These are phyloP conservation scores for Takifugu bimaculatus DNA, from an alignment of 2,113 vertebrate species.

Conservation along the genomic window DNA sequence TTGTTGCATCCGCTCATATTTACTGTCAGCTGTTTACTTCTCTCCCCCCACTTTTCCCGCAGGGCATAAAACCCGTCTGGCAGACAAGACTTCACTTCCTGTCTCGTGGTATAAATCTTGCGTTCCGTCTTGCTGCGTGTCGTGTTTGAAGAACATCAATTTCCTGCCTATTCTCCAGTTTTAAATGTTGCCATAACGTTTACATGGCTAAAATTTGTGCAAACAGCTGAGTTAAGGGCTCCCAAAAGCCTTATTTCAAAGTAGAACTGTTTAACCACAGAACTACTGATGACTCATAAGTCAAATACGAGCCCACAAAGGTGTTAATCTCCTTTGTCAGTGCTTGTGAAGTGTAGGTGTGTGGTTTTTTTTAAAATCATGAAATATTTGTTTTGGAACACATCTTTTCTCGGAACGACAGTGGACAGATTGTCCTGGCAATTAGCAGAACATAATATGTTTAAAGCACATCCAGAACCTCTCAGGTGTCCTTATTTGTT, in stretches of 20 bases:
- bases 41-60: conserved; percentile 20
- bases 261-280: conserved; percentile 33
- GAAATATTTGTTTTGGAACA: conserved; percentile 13
- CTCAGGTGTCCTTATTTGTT: background rate
- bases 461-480: conserved; percentile 18
- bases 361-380: conserved; percentile 22
- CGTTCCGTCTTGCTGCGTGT: background rate
- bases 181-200: background rate
- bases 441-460: conserved; percentile 13
- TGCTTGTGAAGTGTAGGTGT: conserved; percentile 30
- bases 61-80: conserved; percentile 29
- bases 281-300: conserved; percentile 45
- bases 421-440: background rate
- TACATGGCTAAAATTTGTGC: background rate
- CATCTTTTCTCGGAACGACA: conserved; percentile 1
- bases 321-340: conserved; percentile 29
- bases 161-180: background rate
- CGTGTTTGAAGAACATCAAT: background rate
- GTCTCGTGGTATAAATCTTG: conserved; percentile 23
- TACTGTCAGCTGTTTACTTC: conserved; percentile 18
- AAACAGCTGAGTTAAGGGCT: conserved; percentile 12
- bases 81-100: conserved; percentile 21
- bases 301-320: conserved; percentile 34
- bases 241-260: conserved; percentile 8
- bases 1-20: conserved; percentile 40